Evolutionary conservation across 2,113 vertebrate species (phyloP), one percentile per base, ranked within the genome.

Genomic region (Chrysemys picta): DNA sequence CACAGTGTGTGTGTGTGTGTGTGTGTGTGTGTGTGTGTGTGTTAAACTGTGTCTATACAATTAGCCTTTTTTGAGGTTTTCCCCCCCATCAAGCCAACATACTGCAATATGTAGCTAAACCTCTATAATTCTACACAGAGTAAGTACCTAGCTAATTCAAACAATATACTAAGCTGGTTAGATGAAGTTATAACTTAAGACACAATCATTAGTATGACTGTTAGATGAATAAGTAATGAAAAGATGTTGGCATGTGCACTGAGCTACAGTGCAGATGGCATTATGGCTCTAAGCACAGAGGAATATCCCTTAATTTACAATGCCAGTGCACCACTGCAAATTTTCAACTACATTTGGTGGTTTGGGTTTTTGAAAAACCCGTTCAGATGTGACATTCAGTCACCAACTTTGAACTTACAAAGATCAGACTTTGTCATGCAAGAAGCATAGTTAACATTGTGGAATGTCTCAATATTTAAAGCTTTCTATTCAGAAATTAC

Each of bases 181-280:
- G 72, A 92, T 91, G 95, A 95, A 95, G 87, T 87, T 89, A 91
- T 92, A 96, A 89, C 88, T 96, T 84, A 81, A 85, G 84, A 94
- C 79, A 89, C 81, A 97, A 96, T 96, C 91, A 69, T 69, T 35
- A 14, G 3, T 69, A n/a, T n/a, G 16, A 69, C 35, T n/a, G 62
- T 69, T 69, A 69, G 47, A 10, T 47, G 76, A 10, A 82, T 87
- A 80, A 84, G 81, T 96, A 97, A 96, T 91, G 87, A 81, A 97
- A 97, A 91, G 85, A 93, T 96, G 82, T 88, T 97, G 94, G 95
- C 94, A 59, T 85, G 84, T 93, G 82, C 56, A 80, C 13, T 78
- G 75, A 78, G 25, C 42, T 45, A 45, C 72, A 42, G 24, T 47
- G 25, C 75, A 47, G 75, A 13, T 78, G 42, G 6, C 38, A 27